These are phyloP conservation scores for Zosterops pallidus DNA, from an alignment of 2,113 vertebrate genomes.

Conservation along the genomic window DNA sequence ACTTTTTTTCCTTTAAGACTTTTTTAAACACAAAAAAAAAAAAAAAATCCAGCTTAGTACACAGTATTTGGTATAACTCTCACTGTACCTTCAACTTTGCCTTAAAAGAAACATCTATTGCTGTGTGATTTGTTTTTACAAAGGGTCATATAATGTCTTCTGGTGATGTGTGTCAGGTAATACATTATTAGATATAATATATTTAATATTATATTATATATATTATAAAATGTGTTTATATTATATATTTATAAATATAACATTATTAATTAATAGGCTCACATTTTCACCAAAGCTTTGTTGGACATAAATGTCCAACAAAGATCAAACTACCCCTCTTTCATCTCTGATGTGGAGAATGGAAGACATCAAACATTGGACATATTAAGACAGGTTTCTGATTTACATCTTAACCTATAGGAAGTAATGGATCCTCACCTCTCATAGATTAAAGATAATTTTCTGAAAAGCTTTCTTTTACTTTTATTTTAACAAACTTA, in stretches of 20 bases:
- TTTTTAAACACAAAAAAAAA: not conserved
- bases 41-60: not conserved
- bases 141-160: not conserved
- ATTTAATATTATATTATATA: not conserved
- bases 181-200: too few relatives aligned
- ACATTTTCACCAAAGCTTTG: not conserved
- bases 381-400: not conserved
- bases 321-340: not conserved
- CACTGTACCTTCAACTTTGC: not conserved
- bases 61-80: not conserved
- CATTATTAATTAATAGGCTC: not conserved
- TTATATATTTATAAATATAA: not conserved
- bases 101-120: not conserved
- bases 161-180: not conserved
- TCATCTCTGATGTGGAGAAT: not conserved
- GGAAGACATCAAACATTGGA: not conserved
- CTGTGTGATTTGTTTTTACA: not conserved
- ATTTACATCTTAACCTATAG: not conserved
- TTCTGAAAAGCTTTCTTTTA: not conserved
- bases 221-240: too few relatives aligned
- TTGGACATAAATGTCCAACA: not conserved
- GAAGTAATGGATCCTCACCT: not conserved
- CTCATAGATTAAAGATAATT: accelerated
- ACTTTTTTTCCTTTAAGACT: not conserved
- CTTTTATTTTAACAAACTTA: not conserved